Evolutionary conservation across 2,888 invertebrate species (phyloP).

Genomic region (Stenotaenia linearis): DNA sequence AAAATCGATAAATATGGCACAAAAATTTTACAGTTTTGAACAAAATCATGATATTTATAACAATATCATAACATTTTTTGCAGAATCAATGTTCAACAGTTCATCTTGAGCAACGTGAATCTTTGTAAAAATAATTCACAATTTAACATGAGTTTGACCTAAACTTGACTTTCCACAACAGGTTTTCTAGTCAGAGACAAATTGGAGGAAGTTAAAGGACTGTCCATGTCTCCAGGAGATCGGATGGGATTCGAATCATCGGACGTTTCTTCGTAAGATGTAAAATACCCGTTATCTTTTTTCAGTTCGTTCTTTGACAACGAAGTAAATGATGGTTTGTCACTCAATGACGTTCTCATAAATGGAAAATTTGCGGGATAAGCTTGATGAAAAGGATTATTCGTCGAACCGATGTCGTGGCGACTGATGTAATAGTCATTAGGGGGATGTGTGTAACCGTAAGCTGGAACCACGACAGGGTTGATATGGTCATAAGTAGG

Average conservation of each 20-base stretch:
- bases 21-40: too few relatives aligned
- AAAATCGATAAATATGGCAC: too few relatives aligned
- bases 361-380: neutral
- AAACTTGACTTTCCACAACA: conserved; percentile 37
- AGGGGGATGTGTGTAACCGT: neutral
- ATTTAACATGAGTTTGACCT: too few relatives aligned
- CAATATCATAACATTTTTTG: too few relatives aligned
- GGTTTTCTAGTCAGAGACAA: conserved; percentile 31
- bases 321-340: conserved; percentile 31
- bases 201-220: neutral
- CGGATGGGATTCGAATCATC: conserved; percentile 16
- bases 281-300: conserved; percentile 31
- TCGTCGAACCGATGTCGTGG: neutral
- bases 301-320: conserved; percentile 24
- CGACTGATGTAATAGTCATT: neutral
- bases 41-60: too few relatives aligned
- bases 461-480: neutral
- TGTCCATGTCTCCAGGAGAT: neutral
- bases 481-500: neutral
- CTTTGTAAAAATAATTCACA: too few relatives aligned
- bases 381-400: neutral
- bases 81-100: too few relatives aligned
- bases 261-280: conserved; percentile 33
- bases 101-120: too few relatives aligned
- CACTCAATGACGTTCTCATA: conserved; percentile 22